phyloP scores from a whole-genome alignment of 2,888 invertebrate genomes.

The Cecidostiba fungosa region DNA sequence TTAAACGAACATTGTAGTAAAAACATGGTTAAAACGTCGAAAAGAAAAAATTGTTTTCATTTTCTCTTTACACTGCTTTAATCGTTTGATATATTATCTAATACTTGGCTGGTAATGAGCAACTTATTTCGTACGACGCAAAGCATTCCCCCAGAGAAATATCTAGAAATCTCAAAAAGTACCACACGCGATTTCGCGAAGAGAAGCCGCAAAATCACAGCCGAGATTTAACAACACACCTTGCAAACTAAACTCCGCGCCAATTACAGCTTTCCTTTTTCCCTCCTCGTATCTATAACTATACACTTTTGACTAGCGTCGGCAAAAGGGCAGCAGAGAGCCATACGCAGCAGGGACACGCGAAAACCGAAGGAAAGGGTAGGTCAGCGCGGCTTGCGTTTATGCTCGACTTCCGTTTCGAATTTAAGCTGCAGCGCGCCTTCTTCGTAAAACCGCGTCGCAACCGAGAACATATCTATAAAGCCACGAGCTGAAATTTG shows the following conservation, averaged over 20 bases:
- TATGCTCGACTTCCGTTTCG: slow-evolving; percentile 70
- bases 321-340: neutral
- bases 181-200: neutral
- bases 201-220: slow-evolving; percentile 9
- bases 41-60: no score
- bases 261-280: neutral
- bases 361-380: slow-evolving; percentile 24
- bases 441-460: slow-evolving; percentile 18
- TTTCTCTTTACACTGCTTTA: no score
- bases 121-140: neutral
- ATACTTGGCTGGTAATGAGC: no score
- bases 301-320: neutral
- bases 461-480: slow-evolving; percentile 34
- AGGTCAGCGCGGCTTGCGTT: slow-evolving; percentile 62
- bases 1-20: neutral
- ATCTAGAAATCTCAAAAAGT: neutral
- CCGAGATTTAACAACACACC: neutral
- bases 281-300: neutral
- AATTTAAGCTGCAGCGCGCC: slow-evolving; percentile 67
- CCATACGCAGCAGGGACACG: slow-evolving; percentile 1
- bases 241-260: neutral
- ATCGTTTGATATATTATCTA: no score
- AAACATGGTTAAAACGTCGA: no score
- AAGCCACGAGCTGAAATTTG: slow-evolving; percentile 53
- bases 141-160: neutral